Base-by-base conservation (phyloP, 2,797 vertebrate species). In the Acrossocheilus fasciatus region DNA sequence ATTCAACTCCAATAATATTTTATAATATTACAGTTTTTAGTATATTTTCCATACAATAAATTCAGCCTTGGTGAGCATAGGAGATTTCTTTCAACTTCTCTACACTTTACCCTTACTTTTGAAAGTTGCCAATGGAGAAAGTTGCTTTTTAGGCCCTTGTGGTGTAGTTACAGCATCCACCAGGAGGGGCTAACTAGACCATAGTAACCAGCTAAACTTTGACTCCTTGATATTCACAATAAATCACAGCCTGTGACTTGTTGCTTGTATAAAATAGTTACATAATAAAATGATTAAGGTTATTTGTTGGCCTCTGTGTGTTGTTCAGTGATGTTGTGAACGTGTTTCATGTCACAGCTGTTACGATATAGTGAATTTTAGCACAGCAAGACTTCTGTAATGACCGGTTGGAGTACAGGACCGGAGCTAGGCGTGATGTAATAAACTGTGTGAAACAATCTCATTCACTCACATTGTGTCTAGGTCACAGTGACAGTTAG, bases 181-280 rank as follows among this genome's bases (percentile, higher is more conserved):
- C 78, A 81, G 78, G n/a, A 66, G 59, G 64, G 78, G 59, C 78
- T 66, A 66, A 66, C 78, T 34, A 66, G 41, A 80, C 78, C 77
- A 64, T 47, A 64, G n/a, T 62, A 80, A 66, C 78, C 59, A 43
- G n/a, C 41, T 47, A 66, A 64, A 66, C 41, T 3, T 0, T 47
- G 59, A 79, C 12, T 26, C 23, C 7, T 79, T 62, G 30, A 39
- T 1, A 2, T 77, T n/a, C 50, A 77, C 50, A 77, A 39, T 15
- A 2, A 34, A 77, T 14, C 14, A 62, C 36, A 78, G 54, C 36
- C 54, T 26, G 36, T 26, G 0, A 41, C 4, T 78, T 78, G n/a
- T 26, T n/a, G 11, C 64, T 34, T 66, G 30, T 66, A 66, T 66
- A 2, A 62, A 62, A 26, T 26, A 26, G 59, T 62, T 62, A 1